phyloP scores from a whole-genome alignment of 2,888 invertebrate species.

The Alviniconcha strummeri region DNA sequence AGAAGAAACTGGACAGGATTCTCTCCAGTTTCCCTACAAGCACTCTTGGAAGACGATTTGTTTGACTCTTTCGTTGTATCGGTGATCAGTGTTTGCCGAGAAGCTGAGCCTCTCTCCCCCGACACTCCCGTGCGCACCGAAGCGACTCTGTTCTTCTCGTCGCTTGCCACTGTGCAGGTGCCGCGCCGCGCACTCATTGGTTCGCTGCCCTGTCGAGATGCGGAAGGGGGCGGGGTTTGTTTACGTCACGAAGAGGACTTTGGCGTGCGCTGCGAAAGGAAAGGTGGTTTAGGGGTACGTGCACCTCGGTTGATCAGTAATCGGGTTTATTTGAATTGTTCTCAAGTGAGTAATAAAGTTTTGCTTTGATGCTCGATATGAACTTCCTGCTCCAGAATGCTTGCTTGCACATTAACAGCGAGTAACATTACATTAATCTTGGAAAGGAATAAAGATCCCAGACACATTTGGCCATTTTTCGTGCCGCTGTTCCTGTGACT shows the following conservation, averaged over 20 bases:
- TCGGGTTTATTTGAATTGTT: no score
- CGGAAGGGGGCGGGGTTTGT: constrained; percentile 8
- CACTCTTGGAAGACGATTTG: neutral
- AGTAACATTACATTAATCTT: no score
- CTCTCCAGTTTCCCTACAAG: neutral
- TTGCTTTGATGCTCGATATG: no score
- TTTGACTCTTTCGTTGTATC: neutral
- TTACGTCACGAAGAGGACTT: neutral
- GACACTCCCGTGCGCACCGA: constrained; percentile 5
- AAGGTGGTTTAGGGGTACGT: constrained; percentile 13
- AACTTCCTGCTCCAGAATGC: no score
- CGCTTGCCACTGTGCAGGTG: constrained; percentile 25
- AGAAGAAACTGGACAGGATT: no score
- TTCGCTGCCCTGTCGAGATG: neutral
- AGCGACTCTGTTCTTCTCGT: neutral
- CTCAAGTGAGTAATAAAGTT: no score
- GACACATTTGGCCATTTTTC: no score
- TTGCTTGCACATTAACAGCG: no score
- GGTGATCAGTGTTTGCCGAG: constrained; percentile 20
- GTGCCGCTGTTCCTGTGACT: no score
- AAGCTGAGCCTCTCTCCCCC: neutral
- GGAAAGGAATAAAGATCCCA: no score
- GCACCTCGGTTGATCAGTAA: no score
- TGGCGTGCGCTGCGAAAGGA: neutral
- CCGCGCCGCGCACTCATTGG: constrained; percentile 23